Base-by-base conservation (phyloP, 1,140 invertebrate species). In the Anoplophora glabripennis region DNA sequence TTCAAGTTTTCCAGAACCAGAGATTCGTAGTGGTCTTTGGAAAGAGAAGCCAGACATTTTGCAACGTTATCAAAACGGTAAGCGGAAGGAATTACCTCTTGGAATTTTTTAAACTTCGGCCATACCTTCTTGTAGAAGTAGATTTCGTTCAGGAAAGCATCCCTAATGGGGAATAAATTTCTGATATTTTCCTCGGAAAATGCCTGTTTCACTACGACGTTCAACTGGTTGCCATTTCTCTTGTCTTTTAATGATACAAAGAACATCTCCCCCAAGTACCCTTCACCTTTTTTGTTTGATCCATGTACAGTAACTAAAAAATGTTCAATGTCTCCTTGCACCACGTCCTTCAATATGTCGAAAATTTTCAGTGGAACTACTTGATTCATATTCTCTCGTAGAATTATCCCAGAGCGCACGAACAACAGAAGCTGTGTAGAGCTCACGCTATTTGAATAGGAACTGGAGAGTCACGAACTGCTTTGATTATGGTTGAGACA, bases 71-170 rank as follows among this genome's bases (percentile, higher is more conserved):
- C 17, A 35, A 49, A 49, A 4, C 5, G 9, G 9, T 49, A 17
- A n/a, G 33, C 3, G 1, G n/a, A 5, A 12, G 44, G 44, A 18
- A 35, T 14, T 3, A 3, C 28, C 5, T 35, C 34, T 35, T 49
- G 47, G 15, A 49, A 49, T 14, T 28, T 10, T 4, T n/a, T 1
- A 17, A 49, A 12, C 7, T 1, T 3, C 33, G 47, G 47, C 34
- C 21, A 49, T 11, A 49, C 4, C 15, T 28, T 36, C 15, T 1
- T 12, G 15, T 49, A 49, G 33, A 49, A 49, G 15, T 11, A 34
- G 33, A 35, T 49, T 49, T 49, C 47, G 47, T 49, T 49, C 11
- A 14, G 34, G 15, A 49, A 49, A 11, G n/a, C 47, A 4, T 12
- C 4, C 9, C 44, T 46, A 17, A 14, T 14, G 11, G 17, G 44